Base-by-base conservation (phyloP, 2,113 vertebrate species). In the Toxotes chatareus region DNA sequence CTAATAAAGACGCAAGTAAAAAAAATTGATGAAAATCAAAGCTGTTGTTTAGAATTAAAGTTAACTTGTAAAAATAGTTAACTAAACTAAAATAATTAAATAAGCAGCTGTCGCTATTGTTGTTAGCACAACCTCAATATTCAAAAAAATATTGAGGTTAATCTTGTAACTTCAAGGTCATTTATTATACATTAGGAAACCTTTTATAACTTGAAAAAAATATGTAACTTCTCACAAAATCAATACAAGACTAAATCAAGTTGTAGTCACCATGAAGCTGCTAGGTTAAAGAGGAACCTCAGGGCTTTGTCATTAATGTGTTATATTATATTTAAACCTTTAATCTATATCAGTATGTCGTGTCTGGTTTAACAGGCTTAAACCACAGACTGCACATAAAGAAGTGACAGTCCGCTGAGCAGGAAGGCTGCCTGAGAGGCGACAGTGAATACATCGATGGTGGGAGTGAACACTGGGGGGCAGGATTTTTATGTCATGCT, bases 401-500 rank as follows among this genome's bases (percentile, higher is more conserved):
- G 56, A 70, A 27, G n/a, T 5, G 61, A 67, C 82, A 63, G 68
- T 38, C 23, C 47, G 67, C 73, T 68, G 81, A 76, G 66, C 4
- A 75, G 47, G 80, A 65, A 56, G 64, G 31, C 51, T 51, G 78
- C 46, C 64, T 56, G 64, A 53, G 21, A 82, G 46, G 67, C 44
- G 42, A 49, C 57, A 10, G 56, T 57, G 62, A 78, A 76, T 49
- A 79, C 67, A 32, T 74, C 38, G 53, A 21, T 44, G 82, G 79
- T 85, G 78, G 82, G 86, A 87, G 83, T 79, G 72, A 80, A 87
- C 82, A 86, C 83, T 79, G 73, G 80, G 76, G 84, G 86, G 87
- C 86, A 86, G 89, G 73, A 87, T 88, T 85, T 90, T 75, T 63
- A 82, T 76, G 76, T 81, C 86, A 85, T 82, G 76, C 80, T 88